phyloP scores from a whole-genome alignment of 2,113 vertebrate genomes.

The Notarius lentiginosus region DNA sequence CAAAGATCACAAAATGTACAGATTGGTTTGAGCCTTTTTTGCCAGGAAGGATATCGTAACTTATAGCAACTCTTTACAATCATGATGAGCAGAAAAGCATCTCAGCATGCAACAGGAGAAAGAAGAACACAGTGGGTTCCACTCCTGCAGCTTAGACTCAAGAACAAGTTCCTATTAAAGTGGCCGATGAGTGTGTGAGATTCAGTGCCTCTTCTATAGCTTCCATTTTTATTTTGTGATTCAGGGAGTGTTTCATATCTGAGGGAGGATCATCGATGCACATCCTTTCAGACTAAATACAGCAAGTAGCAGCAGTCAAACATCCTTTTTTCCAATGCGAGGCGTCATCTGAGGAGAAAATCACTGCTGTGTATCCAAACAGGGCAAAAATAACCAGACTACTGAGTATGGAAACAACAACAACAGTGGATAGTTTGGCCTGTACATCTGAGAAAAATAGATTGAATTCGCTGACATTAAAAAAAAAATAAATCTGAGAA shows the following conservation, averaged over 20 bases:
- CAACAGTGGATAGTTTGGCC: background rate
- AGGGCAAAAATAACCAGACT: background rate
- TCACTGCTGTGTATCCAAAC: background rate
- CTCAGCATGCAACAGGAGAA: too few species aligned
- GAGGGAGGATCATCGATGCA: background rate
- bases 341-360: background rate
- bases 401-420: background rate
- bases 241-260: background rate
- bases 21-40: too few species aligned
- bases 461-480: too few species aligned
- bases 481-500: background rate
- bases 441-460: background rate
- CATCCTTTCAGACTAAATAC: background rate
- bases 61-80: too few species aligned
- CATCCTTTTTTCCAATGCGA: background rate
- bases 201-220: background rate
- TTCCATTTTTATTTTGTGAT: too few species aligned
- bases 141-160: too few species aligned
- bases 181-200: background rate
- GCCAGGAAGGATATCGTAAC: too few species aligned
- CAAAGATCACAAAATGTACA: too few species aligned
- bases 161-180: too few species aligned
- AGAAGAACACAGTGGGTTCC: too few species aligned
- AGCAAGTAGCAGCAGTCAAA: background rate
- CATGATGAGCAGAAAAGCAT: too few species aligned